phyloP scores from a whole-genome alignment of 1,140 invertebrate genomes.

The Drosophila murphyi region DNA sequence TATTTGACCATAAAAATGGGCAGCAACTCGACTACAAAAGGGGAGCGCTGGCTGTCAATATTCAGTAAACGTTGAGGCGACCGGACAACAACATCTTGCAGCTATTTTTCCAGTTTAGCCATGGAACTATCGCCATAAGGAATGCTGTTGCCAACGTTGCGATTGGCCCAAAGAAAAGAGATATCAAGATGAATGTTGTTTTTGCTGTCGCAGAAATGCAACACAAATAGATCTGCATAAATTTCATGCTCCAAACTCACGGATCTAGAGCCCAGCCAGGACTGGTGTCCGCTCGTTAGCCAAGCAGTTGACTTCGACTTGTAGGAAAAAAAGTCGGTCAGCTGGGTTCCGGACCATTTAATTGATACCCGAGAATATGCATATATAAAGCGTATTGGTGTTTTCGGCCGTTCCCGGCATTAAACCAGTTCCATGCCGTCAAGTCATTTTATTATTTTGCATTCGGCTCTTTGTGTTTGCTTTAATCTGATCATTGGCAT shows the following conservation, averaged over 20 bases:
- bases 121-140: constrained; percentile 55
- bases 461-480: constrained; percentile 61
- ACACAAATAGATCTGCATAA: constrained; percentile 81
- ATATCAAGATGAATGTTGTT: constrained; percentile 51
- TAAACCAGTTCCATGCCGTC: constrained; percentile 56
- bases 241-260: constrained; percentile 46
- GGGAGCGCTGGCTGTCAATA: constrained; percentile 14
- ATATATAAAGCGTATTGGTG: constrained; percentile 13
- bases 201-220: constrained; percentile 53
- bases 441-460: constrained; percentile 67
- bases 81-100: constrained; percentile 31
- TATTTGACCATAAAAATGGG: constrained; percentile 51
- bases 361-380: constrained; percentile 48
- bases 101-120: constrained; percentile 63
- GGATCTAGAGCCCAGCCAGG: constrained; percentile 16
- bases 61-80: constrained; percentile 4
- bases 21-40: constrained; percentile 37
- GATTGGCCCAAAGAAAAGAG: constrained; percentile 47
- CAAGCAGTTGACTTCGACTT: constrained; percentile 13
- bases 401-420: constrained; percentile 31
- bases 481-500: constrained; percentile 68
- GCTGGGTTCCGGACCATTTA: constrained; percentile 49
- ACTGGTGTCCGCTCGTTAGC: constrained; percentile 55
- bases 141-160: constrained; percentile 55
- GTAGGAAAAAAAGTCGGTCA: constrained; percentile 44